Percentiles rank a stretch among this genome's conserved stretches.
These are phyloP conservation scores for Rhingia campestris DNA, from an alignment of 2,888 invertebrate genomes.

Conservation along the genomic window DNA sequence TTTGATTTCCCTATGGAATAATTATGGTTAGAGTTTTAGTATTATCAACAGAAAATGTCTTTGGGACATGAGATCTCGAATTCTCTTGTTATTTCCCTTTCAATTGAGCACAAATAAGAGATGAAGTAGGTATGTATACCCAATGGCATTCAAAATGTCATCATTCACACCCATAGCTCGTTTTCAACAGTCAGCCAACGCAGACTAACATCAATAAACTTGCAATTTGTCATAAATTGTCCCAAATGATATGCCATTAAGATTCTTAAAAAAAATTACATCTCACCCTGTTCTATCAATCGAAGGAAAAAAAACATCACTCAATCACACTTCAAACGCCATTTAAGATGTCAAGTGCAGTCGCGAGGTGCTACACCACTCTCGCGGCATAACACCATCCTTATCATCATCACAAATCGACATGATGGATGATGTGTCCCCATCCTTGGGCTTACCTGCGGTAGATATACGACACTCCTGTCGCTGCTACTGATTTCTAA, in stretches of 20 bases:
- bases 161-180: too few relatives aligned
- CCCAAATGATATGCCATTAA: slow-evolving; percentile 7
- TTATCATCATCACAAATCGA: slow-evolving; percentile 1
- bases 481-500: slow-evolving; percentile 90
- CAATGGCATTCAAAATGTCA: too few relatives aligned
- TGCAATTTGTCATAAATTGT: too few relatives aligned
- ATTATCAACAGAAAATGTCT: too few relatives aligned
- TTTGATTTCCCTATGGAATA: too few relatives aligned
- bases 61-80: too few relatives aligned
- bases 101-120: too few relatives aligned
- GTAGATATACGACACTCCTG: slow-evolving; percentile 92
- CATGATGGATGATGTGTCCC: slow-evolving; percentile 14
- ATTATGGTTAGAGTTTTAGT: too few relatives aligned
- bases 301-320: slow-evolving; percentile 46
- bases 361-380: slow-evolving; percentile 18
- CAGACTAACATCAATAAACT: too few relatives aligned
- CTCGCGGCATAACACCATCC: not conserved
- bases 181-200: too few relatives aligned
- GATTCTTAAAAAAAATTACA: not conserved
- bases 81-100: too few relatives aligned
- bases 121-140: too few relatives aligned
- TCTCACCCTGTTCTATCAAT: slow-evolving; percentile 37
- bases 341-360: slow-evolving; percentile 56
- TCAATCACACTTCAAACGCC: slow-evolving; percentile 43
- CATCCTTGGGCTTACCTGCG: slow-evolving; percentile 86